Evolutionary conservation across 2,113 vertebrate species (phyloP), one percentile per base, ranked within the genome.

Genomic region (Engraulis encrasicolus): DNA sequence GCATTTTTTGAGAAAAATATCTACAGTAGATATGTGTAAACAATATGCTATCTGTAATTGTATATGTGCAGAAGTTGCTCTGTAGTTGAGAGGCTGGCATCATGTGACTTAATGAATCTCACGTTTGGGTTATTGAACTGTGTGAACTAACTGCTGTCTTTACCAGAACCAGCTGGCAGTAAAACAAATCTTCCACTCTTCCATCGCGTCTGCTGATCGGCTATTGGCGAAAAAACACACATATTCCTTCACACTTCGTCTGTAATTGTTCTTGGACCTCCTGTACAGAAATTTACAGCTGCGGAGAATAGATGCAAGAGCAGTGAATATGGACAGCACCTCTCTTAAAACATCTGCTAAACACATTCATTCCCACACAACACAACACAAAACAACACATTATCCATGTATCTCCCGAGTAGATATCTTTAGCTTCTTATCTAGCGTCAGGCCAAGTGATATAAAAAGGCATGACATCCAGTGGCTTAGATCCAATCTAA

Each of bases 341-440:
- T 71, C 54, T 61, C 2, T 71, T 27, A 71, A n/a, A 27, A 27
- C 66, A 74, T 34, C 90, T 88, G 89, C 86, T 87, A 87, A 91
- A 92, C 11, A 82, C 89, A 86, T 86, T 74, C 66, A 66, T 80
- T 58, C 37, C n/a, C n/a, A n/a, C n/a, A n/a, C n/a, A n/a, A n/a
- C n/a, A n/a, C n/a, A n/a, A n/a, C n/a, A n/a, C 15, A 50, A 34
- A 66, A 71, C 36, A 27, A 20, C n/a, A 45, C 77, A 77, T 15
- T 58, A 82, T 84, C 81, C n/a, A n/a, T n/a, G n/a, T 84, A 84
- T 85, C 86, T 23, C 50, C 52, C 52, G 79, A 78, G 52, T 66
- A 85, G 78, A 91, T 37, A 83, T 82, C 79, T 87, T 79, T 50
- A 86, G 79, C 50, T 38, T 40, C 40, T 18, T 80, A 80, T 83